These are phyloP conservation scores for Nebria ingens DNA, from an alignment of 1,140 invertebrate genomes.

Conservation along the genomic window DNA sequence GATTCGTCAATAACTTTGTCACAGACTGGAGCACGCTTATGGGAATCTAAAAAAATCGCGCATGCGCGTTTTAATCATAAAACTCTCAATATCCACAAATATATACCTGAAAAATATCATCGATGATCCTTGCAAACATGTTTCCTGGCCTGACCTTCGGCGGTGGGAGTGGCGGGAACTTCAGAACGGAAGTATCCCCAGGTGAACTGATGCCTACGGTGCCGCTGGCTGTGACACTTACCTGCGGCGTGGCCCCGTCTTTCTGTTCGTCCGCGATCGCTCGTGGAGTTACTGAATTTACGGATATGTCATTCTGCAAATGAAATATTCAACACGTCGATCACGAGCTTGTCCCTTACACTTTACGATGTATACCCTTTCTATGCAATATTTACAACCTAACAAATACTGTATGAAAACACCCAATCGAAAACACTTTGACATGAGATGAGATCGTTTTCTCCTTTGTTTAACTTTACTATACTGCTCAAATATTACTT, in stretches of 20 bases:
- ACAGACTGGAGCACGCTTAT: not conserved
- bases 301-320: not conserved
- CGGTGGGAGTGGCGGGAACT: not conserved
- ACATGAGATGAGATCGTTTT: too few relatives aligned
- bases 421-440: too few relatives aligned
- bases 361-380: too few relatives aligned
- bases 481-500: too few relatives aligned
- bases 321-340: too few relatives aligned
- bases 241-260: not conserved
- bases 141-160: not conserved
- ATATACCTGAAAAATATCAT: not conserved
- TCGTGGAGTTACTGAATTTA: not conserved
- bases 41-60: not conserved
- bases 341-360: too few relatives aligned
- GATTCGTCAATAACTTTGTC: constrained; percentile 1
- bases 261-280: not conserved
- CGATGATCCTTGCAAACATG: not conserved
- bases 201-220: not conserved
- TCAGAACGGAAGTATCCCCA: not conserved
- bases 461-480: too few relatives aligned
- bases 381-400: too few relatives aligned
- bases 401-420: too few relatives aligned
- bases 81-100: not conserved
- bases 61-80: not conserved
- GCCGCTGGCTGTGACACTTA: not conserved